Percentiles rank a stretch among this genome's conserved stretches.
Evolutionary conservation across 2,113 vertebrate genomes (phyloP).

Genomic region (Pampusana beccarii): DNA sequence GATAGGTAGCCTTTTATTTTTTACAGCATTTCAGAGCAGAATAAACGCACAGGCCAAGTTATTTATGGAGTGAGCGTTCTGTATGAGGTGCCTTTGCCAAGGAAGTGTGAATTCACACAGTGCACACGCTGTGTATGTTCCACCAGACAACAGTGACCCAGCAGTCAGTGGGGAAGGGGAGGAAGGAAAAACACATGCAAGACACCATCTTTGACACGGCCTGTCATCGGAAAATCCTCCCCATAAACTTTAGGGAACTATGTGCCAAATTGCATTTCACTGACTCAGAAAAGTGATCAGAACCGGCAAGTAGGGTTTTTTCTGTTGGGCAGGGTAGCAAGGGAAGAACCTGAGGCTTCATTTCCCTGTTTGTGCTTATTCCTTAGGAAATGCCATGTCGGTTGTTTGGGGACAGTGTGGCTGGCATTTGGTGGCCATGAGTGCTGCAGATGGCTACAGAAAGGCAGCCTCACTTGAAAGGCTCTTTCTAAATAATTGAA

Average conservation of each 20-base stretch:
- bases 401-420: neutral
- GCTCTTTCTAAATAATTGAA: neutral
- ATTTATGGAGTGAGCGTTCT: conserved; percentile 74
- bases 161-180: neutral
- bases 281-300: neutral
- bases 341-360: neutral
- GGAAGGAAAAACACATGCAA: conserved; percentile 41
- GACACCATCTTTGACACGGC: conserved; percentile 59
- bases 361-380: neutral
- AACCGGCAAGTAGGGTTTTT: neutral
- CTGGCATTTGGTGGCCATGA: neutral
- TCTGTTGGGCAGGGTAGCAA: neutral
- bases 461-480: neutral
- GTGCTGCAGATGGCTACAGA: neutral
- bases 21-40: conserved; percentile 75
- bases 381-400: neutral
- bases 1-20: conserved; percentile 75
- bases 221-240: conserved; percentile 24
- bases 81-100: conserved; percentile 63
- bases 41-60: conserved; percentile 69
- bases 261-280: conserved; percentile 19
- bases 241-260: conserved; percentile 39
- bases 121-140: conserved; percentile 23
- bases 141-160: conserved; percentile 35
- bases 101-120: conserved; percentile 61